Base-by-base conservation (phyloP, 92 coral and sea anemone genomes). In the Palythoa caribaeorum region DNA sequence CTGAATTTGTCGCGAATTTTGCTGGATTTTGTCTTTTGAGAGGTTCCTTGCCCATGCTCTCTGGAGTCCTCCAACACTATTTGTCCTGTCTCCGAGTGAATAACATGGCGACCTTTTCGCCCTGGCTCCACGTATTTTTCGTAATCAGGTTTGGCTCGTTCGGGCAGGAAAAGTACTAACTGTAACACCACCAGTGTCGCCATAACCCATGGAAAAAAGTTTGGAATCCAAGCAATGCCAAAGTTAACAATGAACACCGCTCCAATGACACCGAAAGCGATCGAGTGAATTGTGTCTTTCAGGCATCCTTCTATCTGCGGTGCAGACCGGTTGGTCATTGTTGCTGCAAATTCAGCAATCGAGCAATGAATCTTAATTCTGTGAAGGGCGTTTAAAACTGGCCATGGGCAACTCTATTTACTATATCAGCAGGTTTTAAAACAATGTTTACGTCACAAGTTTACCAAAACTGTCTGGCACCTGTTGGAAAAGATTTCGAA, bases 221-320 rank as follows among this genome's bases (percentile, higher is more conserved):
- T 81, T 20, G 86, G 86, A 71, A 81, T 66, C 86, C 75, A 81
- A 13, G 76, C 74, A 21, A 81, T 81, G 14, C 86, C 75, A 47
- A 81, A 19, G 39, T 81, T 81, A 20, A 81, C 86, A 4, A 81
- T 66, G 0, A 81, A 44, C 38, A 81, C 86, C 19, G 86, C 86
- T 12, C 73, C 76, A 8, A 63, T 28, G 36, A 81, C 11, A 17
- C 86, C 86, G 44, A 81, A 81, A 9, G 20, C 86, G 47, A 81
- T 38, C 57, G 86, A 81, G 13, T 81, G 47, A 62, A 81, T 81
- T 6, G 76, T 66, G 36, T 81, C 86, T 20, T 81, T 81, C 60
- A 81, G 86, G n/a, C 86, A 44, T 17, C 86, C 86, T 44, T 81
- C 62, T n/a, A 81, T 81, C 76, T 81, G 75, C 16, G 86, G 86